Percentiles rank a stretch among this genome's conserved stretches.
These are phyloP conservation scores for Drosophila pegasa DNA, from an alignment of 2,888 invertebrate genomes.

Conservation along the genomic window DNA sequence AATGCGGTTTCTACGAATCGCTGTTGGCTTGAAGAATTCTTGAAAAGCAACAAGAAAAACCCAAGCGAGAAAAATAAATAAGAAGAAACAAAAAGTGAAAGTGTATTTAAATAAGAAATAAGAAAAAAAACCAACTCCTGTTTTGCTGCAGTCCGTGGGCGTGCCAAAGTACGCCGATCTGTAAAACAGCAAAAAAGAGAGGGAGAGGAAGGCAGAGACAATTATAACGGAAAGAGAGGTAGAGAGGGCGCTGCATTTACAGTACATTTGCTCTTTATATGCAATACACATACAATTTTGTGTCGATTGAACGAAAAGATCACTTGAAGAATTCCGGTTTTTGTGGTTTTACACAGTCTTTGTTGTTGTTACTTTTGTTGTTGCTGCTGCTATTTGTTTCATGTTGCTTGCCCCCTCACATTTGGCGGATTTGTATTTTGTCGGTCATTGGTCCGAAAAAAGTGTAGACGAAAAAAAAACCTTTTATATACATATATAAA, in stretches of 20 bases:
- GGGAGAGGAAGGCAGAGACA: background rate
- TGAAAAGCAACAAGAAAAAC: constrained; percentile 34
- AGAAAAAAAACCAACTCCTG: constrained; percentile 29
- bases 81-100: constrained; percentile 72
- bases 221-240: background rate
- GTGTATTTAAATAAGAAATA: constrained; percentile 48
- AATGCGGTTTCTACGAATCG: constrained; percentile 49
- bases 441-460: constrained; percentile 81
- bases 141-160: constrained; percentile 38
- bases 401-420: constrained; percentile 34
- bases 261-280: constrained; percentile 48
- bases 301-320: constrained; percentile 73
- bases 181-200: background rate
- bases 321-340: constrained; percentile 79
- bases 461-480: constrained; percentile 42
- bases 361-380: constrained; percentile 42
- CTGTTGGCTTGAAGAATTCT: constrained; percentile 55
- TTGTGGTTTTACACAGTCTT: constrained; percentile 61
- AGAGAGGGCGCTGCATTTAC: constrained; percentile 36
- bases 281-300: constrained; percentile 20
- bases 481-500: constrained; percentile 9
- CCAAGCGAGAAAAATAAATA: constrained; percentile 25
- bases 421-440: constrained; percentile 63
- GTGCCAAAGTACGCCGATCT: constrained; percentile 35
- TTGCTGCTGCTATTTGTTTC: constrained; percentile 52